phyloP scores from a whole-genome alignment of 2,113 vertebrate species.

The Merops nubicus region DNA sequence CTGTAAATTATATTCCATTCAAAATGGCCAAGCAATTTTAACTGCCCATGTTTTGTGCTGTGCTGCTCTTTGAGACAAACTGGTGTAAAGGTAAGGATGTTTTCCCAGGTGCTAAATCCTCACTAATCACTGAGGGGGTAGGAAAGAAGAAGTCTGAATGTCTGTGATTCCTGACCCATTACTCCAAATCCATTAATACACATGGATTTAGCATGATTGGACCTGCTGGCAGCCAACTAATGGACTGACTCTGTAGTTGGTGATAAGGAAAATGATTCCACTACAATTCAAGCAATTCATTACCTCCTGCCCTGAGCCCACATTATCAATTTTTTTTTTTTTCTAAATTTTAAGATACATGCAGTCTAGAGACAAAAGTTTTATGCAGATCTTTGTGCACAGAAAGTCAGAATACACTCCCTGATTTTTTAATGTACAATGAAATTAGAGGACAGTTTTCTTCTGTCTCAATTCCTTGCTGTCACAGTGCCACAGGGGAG shows the following conservation, averaged over 20 bases:
- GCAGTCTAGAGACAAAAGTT: background rate
- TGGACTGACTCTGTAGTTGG: background rate
- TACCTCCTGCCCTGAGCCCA: background rate
- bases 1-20: background rate
- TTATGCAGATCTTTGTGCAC: background rate
- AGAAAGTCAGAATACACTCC: background rate
- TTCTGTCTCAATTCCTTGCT: background rate
- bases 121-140: background rate
- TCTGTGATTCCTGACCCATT: slow-evolving; percentile 17
- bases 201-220: background rate
- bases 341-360: background rate
- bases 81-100: background rate
- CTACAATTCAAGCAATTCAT: background rate
- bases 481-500: background rate
- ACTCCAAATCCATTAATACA: slow-evolving; percentile 36
- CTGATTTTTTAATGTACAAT: background rate
- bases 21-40: background rate
- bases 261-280: slow-evolving; percentile 43
- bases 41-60: background rate
- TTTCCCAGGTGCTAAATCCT: background rate
- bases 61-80: background rate
- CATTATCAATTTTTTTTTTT: too few species aligned
- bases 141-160: background rate
- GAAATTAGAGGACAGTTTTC: background rate
- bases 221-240: background rate